Evolutionary conservation across 2,797 vertebrate genomes (phyloP).

Genomic region (Gephyroberyx darwinii): DNA sequence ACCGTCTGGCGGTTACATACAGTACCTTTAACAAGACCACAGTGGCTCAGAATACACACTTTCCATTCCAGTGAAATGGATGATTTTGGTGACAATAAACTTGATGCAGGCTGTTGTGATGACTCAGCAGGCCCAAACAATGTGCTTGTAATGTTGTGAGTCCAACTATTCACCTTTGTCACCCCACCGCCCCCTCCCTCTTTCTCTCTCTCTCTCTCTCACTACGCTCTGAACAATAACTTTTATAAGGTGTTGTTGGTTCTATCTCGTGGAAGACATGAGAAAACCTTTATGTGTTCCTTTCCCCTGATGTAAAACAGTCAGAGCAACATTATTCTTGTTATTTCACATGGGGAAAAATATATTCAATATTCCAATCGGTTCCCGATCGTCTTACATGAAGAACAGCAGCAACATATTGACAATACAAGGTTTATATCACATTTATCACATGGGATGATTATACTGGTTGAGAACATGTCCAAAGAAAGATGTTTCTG

Average conservation of each 20-base stretch:
- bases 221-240: no score
- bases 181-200: neutral
- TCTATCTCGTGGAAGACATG: neutral
- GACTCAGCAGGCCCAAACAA: constrained; percentile 37
- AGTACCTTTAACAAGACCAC: constrained; percentile 42
- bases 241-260: neutral
- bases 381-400: constrained; percentile 15
- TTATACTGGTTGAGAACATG: neutral
- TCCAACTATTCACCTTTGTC: neutral
- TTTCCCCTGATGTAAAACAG: constrained; percentile 1
- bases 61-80: constrained; percentile 1
- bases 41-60: neutral
- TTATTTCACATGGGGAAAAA: neutral
- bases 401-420: constrained; percentile 24
- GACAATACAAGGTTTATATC: neutral
- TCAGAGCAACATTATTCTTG: neutral
- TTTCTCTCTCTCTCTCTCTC: neutral
- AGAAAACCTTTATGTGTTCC: neutral
- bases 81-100: constrained; percentile 21
- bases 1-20: constrained; percentile 47
- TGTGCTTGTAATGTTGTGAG: constrained; percentile 5
- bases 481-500: constrained; percentile 5
- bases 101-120: constrained; percentile 24
- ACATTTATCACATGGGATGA: constrained; percentile 17
- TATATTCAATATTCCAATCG: neutral